Conservation (phyloP, 2,797 vertebrate species). For the Rhyacichthys aspro region DNA sequence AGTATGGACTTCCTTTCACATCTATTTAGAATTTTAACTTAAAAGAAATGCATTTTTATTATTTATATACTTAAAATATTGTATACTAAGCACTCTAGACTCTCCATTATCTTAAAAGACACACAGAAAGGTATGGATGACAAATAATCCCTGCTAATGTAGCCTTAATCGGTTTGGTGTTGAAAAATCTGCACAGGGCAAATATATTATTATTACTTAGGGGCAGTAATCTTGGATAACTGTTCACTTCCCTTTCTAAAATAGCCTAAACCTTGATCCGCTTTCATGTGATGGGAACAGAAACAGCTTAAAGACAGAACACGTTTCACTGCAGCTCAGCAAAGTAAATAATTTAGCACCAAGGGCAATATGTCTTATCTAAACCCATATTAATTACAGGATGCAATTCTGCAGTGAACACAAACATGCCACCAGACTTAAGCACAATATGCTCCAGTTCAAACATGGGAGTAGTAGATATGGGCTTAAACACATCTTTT, state of each 20-base stretch:
- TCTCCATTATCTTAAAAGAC: not conserved
- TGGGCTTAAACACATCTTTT: not conserved
- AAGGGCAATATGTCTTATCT: conserved; percentile 16
- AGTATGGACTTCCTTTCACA: too few species aligned
- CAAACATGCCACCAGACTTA: not conserved
- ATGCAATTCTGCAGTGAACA: conserved; percentile 19
- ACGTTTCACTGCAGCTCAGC: conserved; percentile 7
- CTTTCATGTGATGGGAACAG: conserved; percentile 2
- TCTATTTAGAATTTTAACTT: too few species aligned
- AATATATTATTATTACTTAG: conserved; percentile 27
- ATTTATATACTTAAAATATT: too few species aligned
- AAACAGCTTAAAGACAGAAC: conserved; percentile 8
- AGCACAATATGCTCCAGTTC: not conserved
- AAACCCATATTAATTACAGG: conserved; percentile 20
- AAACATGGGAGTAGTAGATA: not conserved
- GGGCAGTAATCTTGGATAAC: conserved; percentile 27
- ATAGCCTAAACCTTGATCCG: not conserved
- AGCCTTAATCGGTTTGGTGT: conserved; percentile 13
- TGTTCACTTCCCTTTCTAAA: conserved; percentile 1
- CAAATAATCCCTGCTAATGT: conserved; percentile 33
- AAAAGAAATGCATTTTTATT: too few species aligned
- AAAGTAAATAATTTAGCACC: conserved; percentile 29
- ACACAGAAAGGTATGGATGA: conserved; percentile 10
- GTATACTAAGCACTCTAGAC: not conserved
- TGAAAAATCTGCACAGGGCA: conserved; percentile 22